Percentiles rank a stretch among this genome's conserved stretches.
Evolutionary conservation across 2,888 invertebrate species (phyloP).

Genomic region (Cremastobaeus sp.): DNA sequence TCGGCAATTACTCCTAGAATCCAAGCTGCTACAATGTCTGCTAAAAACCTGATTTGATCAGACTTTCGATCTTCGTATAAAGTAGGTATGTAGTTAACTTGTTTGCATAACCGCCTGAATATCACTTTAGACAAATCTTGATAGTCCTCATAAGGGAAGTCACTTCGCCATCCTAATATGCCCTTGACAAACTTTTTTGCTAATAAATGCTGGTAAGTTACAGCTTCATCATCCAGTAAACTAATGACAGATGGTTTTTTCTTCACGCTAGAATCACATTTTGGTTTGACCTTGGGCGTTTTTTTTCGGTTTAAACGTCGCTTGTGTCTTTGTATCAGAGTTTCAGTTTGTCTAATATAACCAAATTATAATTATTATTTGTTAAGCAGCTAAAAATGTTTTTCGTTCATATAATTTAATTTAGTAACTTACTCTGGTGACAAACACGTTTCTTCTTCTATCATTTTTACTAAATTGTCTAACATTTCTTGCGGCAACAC

Average conservation of each 20-base stretch:
- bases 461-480: conserved; percentile 68
- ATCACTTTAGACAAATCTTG: conserved; percentile 71
- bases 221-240: conserved; percentile 66
- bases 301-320: conserved; percentile 17
- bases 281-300: conserved; percentile 19
- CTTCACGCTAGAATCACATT: conserved; percentile 15
- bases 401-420: neutral
- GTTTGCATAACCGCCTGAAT: conserved; percentile 63
- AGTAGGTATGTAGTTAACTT: conserved; percentile 64
- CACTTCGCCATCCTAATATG: conserved; percentile 69
- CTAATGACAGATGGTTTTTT: conserved; percentile 3
- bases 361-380: neutral
- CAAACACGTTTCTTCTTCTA: conserved; percentile 70
- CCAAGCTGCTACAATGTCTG: conserved; percentile 73
- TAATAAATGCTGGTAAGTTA: conserved; percentile 70
- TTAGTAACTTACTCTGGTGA: conserved; percentile 72
- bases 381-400: neutral
- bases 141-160: conserved; percentile 67
- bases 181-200: conserved; percentile 72
- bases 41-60: conserved; percentile 71
- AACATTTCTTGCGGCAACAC: conserved; percentile 67
- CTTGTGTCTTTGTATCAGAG: conserved; percentile 49
- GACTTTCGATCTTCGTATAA: conserved; percentile 69
- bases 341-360: conserved; percentile 69
- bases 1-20: conserved; percentile 70